Conservation (phyloP, 2,113 vertebrate species). For the Oxyruncus cristatus region DNA sequence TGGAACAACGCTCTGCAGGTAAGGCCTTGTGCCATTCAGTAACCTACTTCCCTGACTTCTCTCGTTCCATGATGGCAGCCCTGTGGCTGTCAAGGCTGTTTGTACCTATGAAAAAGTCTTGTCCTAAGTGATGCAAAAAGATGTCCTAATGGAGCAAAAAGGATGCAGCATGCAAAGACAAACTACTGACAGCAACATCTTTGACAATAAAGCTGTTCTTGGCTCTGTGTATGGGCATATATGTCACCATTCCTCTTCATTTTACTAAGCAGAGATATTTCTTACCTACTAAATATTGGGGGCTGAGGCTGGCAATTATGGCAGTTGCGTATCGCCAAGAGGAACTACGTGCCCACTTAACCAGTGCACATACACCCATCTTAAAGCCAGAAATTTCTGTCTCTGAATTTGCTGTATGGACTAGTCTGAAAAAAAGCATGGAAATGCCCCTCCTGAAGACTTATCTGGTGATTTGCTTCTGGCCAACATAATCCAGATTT, state of each 20-base stretch:
- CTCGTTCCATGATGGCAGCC: neutral
- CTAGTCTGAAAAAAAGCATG: neutral
- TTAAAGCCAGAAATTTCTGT: neutral
- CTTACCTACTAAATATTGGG: neutral
- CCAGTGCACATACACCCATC: neutral
- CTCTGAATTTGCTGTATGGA: neutral
- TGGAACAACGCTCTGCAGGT: neutral
- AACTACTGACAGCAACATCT: neutral
- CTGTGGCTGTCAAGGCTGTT: neutral
- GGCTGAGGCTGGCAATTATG: neutral
- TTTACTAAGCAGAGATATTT: neutral
- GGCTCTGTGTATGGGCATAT: neutral
- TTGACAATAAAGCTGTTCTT: neutral
- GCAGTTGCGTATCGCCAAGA: accelerated
- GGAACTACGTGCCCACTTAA: neutral
- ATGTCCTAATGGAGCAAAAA: no score
- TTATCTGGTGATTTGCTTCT: neutral
- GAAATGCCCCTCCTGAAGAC: neutral
- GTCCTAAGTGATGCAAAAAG: no score
- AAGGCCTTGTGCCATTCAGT: neutral
- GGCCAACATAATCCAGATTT: neutral
- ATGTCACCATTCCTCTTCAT: neutral
- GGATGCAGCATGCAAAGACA: neutral
- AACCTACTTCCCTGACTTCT: neutral
- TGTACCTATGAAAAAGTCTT: neutral